Conservation (phyloP, 2,113 vertebrate species). For the Bagarius yarrelli region DNA sequence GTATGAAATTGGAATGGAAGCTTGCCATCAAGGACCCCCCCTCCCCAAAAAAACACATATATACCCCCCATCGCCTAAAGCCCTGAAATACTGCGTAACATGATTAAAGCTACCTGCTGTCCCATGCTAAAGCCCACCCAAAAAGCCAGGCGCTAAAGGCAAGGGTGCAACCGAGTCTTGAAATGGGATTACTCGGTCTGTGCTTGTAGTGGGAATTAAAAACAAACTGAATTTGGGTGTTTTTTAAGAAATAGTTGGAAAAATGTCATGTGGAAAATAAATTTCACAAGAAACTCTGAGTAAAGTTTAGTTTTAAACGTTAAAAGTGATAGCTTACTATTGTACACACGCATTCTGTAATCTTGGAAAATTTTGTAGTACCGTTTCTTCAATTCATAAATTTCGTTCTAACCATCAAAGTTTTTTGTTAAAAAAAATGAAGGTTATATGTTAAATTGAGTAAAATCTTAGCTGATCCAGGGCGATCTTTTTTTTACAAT, state of each 20-base stretch:
- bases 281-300: not conserved
- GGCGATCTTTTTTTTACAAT: no score
- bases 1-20: conserved; percentile 56
- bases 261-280: not conserved
- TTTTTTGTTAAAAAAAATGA: no score
- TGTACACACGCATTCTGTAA: no score
- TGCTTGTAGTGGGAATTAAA: conserved; percentile 5
- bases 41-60: not conserved
- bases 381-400: no score
- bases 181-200: conserved; percentile 37
- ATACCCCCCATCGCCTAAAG: not conserved
- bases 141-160: conserved; percentile 34
- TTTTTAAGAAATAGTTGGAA: not conserved
- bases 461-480: no score
- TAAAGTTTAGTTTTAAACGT: not conserved
- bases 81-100: conserved; percentile 41
- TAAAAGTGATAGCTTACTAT: no score
- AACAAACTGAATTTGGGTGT: not conserved
- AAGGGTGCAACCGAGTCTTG: conserved; percentile 30
- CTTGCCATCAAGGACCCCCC: conserved; percentile 36
- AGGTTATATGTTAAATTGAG: no score
- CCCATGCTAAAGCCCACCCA: conserved; percentile 51
- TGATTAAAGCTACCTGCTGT: conserved; percentile 56
- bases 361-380: no score
- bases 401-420: no score